Evolutionary conservation across 30 jellyfish, hydroid and myxozoan species (phyloP), one percentile per base, ranked within the genome.

Genomic region (Phacellophora camtschatica): DNA sequence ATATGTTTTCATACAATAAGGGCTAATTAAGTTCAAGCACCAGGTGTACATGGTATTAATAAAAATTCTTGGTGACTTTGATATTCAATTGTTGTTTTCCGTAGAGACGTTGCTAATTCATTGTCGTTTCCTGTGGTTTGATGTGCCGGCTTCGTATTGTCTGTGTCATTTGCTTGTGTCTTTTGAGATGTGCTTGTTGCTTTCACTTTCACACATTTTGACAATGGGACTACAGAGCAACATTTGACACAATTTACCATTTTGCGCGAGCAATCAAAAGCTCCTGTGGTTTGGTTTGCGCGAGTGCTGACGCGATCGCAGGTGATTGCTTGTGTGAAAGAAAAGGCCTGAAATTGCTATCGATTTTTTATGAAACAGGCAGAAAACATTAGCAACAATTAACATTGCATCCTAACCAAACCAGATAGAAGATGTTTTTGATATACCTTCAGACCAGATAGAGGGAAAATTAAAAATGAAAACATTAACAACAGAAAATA

Each of bases 261-360:
- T 55, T 28, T 55, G 71, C 39, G 71, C 71, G 71, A 55, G 71
- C 71, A 31, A 55, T 55, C 50, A 55, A 55, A 55, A 55, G 71
- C 71, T 55, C 71, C 71, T 31, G 71, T 55, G 39, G 71, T 55
- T 55, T 20, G 71, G 71, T 55, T 55, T 55, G 71, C 71, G 71
- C 71, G 71, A 55, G 71, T 55, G 71, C 39, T 55, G 71, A 55
- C 71, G 71, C 2, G 34, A 55, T 55, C 34, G 71, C 23, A 10
- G 15, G 56, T n/a, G 56, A 10, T n/a, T n/a, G n/a, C n/a, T n/a
- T n/a, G n/a, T n/a, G n/a, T 24, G 22, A 55, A 55, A 24, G 71
- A 55, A 55, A 55, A 55, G 71, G 71, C 71, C 68, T 54, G 53
- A n/a, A n/a, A n/a, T n/a, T n/a, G n/a, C n/a, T n/a, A n/a, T n/a